Percentiles rank a stretch among this genome's conserved stretches.
phyloP scores from a whole-genome alignment of 1,140 invertebrate genomes.

The Sinonovacula constricta region DNA sequence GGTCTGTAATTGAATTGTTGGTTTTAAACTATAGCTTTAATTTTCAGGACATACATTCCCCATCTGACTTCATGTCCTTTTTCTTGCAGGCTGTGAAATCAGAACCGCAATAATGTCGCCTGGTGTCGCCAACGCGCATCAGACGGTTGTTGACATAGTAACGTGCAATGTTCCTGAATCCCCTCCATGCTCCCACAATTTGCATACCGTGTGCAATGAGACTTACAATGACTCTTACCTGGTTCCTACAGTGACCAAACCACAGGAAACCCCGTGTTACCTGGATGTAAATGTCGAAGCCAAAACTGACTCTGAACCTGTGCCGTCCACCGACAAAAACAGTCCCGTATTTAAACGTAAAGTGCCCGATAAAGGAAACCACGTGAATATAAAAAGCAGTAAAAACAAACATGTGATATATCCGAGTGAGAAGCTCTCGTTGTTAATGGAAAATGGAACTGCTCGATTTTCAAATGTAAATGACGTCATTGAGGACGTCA shows the following conservation, averaged over 20 bases:
- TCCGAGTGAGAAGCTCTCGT: conserved; percentile 20
- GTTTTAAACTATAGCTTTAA: too few relatives aligned
- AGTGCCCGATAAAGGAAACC: background rate
- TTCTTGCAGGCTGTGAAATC: too few relatives aligned
- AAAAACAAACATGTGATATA: conserved; percentile 30
- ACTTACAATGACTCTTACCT: conserved; percentile 30
- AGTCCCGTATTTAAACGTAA: conserved; percentile 30
- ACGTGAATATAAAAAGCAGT: conserved; percentile 9
- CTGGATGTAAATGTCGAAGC: background rate
- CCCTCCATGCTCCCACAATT: too few relatives aligned
- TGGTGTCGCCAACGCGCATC: too few relatives aligned
- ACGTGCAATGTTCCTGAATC: too few relatives aligned
- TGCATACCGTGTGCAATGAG: conserved; percentile 27
- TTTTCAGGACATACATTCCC: too few relatives aligned
- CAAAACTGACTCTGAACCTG: background rate
- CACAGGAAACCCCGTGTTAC: background rate
- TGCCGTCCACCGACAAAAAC: background rate
- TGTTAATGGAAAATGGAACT: conserved; percentile 16
- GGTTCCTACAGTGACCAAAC: background rate
- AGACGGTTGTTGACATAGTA: too few relatives aligned
- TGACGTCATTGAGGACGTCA: too few relatives aligned
- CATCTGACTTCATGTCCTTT: too few relatives aligned
- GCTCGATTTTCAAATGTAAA: conserved; percentile 12
- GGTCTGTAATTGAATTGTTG: too few relatives aligned
- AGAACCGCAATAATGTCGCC: too few relatives aligned